Conservation (phyloP, 2,797 vertebrate genomes). For the Cottoperca gobio region DNA sequence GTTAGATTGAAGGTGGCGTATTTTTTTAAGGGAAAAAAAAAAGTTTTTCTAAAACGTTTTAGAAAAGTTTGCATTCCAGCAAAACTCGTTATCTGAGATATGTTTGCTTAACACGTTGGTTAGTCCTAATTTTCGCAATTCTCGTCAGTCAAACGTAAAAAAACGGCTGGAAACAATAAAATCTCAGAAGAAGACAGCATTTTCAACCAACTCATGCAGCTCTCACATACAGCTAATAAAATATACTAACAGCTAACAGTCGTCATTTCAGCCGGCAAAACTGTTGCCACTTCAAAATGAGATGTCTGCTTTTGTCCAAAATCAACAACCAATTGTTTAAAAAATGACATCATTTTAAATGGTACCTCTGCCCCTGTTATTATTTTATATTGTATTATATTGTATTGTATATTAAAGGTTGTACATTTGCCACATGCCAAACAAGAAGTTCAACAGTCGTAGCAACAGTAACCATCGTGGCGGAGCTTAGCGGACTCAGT, state of each 20-base stretch:
- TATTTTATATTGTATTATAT: neutral
- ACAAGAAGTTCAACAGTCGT: no score
- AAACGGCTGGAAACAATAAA: no score
- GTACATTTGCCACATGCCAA: no score
- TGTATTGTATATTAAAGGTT: no score
- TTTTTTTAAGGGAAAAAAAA: neutral
- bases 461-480: no score
- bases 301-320: neutral
- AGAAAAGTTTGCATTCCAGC: neutral
- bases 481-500: neutral
- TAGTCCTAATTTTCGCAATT: no score
- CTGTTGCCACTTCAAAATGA: neutral
- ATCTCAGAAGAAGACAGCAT: no score
- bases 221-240: no score
- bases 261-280: neutral
- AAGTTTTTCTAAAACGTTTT: no score
- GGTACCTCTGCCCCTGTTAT: neutral
- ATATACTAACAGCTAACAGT: neutral
- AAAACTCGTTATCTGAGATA: neutral
- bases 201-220: no score
- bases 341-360: neutral
- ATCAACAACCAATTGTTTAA: no score
- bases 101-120: neutral
- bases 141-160: no score
- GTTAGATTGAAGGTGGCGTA: neutral